Evolutionary conservation across 2,888 invertebrate genomes (phyloP), one percentile per base, ranked within the genome.

Genomic region (Volucella inflata): DNA sequence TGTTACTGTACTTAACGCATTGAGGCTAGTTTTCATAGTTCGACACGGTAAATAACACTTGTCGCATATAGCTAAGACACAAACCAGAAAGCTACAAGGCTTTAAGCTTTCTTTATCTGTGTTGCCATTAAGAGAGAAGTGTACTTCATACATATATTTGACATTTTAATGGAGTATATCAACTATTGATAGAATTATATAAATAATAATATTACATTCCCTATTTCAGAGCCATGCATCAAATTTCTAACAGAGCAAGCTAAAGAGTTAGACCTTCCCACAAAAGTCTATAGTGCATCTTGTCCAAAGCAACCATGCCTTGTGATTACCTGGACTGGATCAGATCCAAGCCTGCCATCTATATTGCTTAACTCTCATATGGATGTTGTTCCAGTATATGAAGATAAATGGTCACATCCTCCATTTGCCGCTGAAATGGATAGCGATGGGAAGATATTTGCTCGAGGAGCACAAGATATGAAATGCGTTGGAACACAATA

Each of bases 361-460:
- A 90, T 93, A 1, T 92, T 96, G 55, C 93, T 99, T 14, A 98
- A 98, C 91, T 98, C 98, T 10, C 99, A 99, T 90, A 98, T 97
- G 95, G 99, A 99, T 91, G 99, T 99, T 0, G 99, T 99, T 0
- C 98, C 99, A 10, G 98, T 98, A 0, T 98, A 95, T 91, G 94
- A 95, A 88, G 97, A 97, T 92, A 94, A 93, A 89, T 99, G 98
- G 98, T 96, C 94, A 0, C 94, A 97, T 90, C 96, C 96, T 12
- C 98, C 98, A 1, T 98, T 98, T 91, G 94, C 94, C 87, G 98
- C 96, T 0, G 94, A 96, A 82, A 96, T 98, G 89, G 97, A 97
- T 90, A 94, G 94, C 1, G 93, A 96, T 78, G 98, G 98, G 0
- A 95, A 97, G 89, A 98, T 98, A 88, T 97, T 94, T 91, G 98